Evolutionary conservation across 2,797 vertebrate species (phyloP).

Genomic region (Notolabrus celidotus): DNA sequence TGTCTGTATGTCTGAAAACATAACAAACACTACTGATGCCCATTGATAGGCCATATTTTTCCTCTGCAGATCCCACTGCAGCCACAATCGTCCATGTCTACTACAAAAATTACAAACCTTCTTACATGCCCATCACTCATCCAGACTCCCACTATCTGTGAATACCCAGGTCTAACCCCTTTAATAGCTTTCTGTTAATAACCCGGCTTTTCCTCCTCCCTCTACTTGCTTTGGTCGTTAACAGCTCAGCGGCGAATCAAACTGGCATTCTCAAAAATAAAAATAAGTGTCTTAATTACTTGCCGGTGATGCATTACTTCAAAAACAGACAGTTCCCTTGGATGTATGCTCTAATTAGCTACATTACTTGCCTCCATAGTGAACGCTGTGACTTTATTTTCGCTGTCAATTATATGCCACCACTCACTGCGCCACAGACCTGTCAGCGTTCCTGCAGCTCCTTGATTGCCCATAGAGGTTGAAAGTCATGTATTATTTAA

Average conservation of each 20-base stretch:
- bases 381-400: constrained; percentile 50
- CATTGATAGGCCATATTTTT: no score
- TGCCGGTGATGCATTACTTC: constrained; percentile 33
- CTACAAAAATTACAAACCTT: no score
- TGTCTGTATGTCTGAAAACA: no score
- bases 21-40: no score
- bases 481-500: constrained; percentile 58
- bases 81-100: no score
- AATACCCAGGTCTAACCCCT: background rate
- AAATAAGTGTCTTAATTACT: constrained; percentile 50
- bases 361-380: constrained; percentile 38
- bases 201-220: background rate
- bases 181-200: constrained; percentile 4
- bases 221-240: constrained; percentile 29
- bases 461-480: constrained; percentile 40
- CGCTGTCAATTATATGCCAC: constrained; percentile 47
- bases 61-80: no score
- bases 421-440: constrained; percentile 27
- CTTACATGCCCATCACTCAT: no score
- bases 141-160: no score
- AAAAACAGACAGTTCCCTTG: constrained; percentile 13
- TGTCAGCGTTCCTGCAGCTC: constrained; percentile 22
- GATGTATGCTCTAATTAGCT: constrained; percentile 49
- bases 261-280: constrained; percentile 29
- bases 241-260: constrained; percentile 22